Base-by-base conservation (phyloP, 2,113 vertebrate species). In the Apus apus region DNA sequence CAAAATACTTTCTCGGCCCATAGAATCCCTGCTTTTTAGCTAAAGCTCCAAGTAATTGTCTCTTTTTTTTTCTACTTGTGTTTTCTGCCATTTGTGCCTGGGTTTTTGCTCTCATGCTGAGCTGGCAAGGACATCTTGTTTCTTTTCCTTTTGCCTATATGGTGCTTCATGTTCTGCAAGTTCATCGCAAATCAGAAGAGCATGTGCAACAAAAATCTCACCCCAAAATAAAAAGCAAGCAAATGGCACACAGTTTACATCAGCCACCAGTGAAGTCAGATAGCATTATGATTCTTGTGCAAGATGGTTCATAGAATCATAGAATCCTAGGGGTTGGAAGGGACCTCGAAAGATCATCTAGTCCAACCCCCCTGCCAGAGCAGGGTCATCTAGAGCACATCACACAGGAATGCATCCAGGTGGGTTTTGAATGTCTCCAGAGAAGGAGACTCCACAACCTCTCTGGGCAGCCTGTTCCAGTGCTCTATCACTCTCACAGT, bases 151-250 rank as follows among this genome's bases (percentile, higher is more conserved):
- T 67, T 43, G 6, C 29, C 11, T 29, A 1, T 6, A 34, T 5
- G 27, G 22, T 13, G 71, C 81, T 32, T 89, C 8, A 56, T 30
- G 34, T 7, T n/a, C 3, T 5, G 11, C 38, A 40, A 60, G 34
- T 36, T 81, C 17, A 60, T 67, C 34, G 25, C 2, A 4, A 23
- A 64, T 56, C 32, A 71, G 21, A 89, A 76, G 1, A 80, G 60
- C 5, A 34, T 0, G 0, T 8, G 11, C 7, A 60, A 38, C 57
- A 38, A 29, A 36, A 1, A 0, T 5, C 7, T 43, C 25, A 5
- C 9, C 23, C 11, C 26, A 38, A 92, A 88, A 46, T 3, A 57
- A 30, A 70, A 58, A 57, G 38, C 29, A 76, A 70, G n/a, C 10
- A 58, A 43, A 7, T 2, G 5, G 17, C 17, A 77, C 10, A 8